Percentiles rank a stretch among this genome's conserved stretches.
These are phyloP conservation scores for Loris lydekkerianus DNA, from an alignment of 2,797 vertebrate species.

Conservation along the genomic window DNA sequence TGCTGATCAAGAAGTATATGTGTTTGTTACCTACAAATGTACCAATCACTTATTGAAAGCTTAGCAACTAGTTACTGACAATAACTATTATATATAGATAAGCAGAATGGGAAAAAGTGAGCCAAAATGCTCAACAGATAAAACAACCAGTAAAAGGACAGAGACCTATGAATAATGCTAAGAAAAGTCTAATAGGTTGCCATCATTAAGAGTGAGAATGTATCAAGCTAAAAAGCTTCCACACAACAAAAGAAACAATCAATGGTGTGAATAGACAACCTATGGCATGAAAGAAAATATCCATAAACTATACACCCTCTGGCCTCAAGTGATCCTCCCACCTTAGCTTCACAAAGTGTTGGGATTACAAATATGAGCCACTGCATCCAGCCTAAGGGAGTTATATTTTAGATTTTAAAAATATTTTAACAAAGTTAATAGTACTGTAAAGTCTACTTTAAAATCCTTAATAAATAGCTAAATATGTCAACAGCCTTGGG, in stretches of 20 bases:
- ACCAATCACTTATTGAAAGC: slow-evolving; percentile 13
- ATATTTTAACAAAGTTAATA: slow-evolving; percentile 9
- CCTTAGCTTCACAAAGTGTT: no score
- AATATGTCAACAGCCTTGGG: not conserved
- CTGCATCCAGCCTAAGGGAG: not conserved
- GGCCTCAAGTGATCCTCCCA: no score
- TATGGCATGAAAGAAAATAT: not conserved
- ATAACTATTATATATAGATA: not conserved
- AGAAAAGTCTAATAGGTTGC: not conserved
- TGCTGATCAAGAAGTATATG: not conserved
- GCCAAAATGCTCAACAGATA: not conserved
- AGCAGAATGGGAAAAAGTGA: slow-evolving; percentile 25
- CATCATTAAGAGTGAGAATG: not conserved
- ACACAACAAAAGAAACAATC: not conserved
- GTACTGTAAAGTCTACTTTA: not conserved
- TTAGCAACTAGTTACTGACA: not conserved
- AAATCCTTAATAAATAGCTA: not conserved
- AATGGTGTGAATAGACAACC: not conserved
- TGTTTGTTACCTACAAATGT: not conserved
- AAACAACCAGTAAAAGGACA: not conserved
- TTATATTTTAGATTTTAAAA: slow-evolving; percentile 63
- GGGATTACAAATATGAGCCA: no score
- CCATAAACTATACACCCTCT: not conserved
- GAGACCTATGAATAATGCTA: not conserved
- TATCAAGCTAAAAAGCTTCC: not conserved